These are phyloP conservation scores for Nyctibius bracteatus DNA, from an alignment of 2,113 vertebrate genomes.

Conservation along the genomic window DNA sequence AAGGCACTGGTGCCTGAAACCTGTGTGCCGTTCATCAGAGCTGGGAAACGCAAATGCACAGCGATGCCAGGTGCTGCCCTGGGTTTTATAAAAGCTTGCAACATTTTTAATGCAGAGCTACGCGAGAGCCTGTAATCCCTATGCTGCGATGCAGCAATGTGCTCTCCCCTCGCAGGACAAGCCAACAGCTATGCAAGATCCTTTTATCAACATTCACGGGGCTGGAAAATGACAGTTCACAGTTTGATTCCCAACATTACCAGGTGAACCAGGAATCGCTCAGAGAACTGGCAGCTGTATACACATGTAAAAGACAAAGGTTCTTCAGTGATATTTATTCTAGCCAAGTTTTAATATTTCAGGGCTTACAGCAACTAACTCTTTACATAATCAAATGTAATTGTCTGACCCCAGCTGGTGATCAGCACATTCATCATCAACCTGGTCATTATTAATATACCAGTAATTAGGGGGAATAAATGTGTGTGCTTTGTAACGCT, in stretches of 20 bases:
- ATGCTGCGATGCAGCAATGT: neutral
- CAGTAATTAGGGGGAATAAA: constrained; percentile 43
- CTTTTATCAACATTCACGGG: constrained; percentile 57
- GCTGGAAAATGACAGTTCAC: constrained; percentile 55
- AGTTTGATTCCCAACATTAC: constrained; percentile 38
- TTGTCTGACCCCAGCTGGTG: constrained; percentile 52
- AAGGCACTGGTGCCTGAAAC: neutral
- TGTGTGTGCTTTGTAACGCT: constrained; percentile 24
- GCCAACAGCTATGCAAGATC: constrained; percentile 47
- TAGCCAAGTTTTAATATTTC: constrained; percentile 63
- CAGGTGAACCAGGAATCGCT: constrained; percentile 35
- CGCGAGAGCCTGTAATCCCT: constrained; percentile 38
- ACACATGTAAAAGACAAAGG: constrained; percentile 62
- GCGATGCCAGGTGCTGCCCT: neutral
- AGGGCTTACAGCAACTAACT: constrained; percentile 52
- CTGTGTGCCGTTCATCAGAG: accelerated
- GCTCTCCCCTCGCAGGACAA: constrained; percentile 31
- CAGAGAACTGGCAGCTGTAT: constrained; percentile 42
- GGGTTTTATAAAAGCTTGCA: neutral
- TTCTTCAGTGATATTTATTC: constrained; percentile 53
- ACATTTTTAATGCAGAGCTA: constrained; percentile 1
- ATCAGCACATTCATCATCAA: constrained; percentile 62
- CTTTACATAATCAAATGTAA: constrained; percentile 46
- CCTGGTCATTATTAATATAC: constrained; percentile 59
- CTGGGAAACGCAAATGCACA: neutral